These are phyloP conservation scores for Drosophila lacteicornis DNA, from an alignment of 1,140 invertebrate genomes.

Conservation along the genomic window DNA sequence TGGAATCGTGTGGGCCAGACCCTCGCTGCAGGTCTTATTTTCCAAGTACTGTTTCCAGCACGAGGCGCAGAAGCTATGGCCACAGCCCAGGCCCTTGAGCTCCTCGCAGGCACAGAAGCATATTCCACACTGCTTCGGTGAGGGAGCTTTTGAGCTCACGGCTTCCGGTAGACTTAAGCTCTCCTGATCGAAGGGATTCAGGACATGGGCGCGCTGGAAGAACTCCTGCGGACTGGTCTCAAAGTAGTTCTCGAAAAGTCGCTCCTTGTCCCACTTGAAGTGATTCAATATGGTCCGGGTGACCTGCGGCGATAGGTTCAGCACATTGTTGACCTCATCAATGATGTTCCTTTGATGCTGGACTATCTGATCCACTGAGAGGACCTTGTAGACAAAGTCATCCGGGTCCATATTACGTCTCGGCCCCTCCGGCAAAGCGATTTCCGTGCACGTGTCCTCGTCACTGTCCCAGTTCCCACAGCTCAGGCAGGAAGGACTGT, in stretches of 20 bases:
- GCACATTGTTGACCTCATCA: constrained; percentile 96
- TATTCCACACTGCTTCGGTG: constrained; percentile 87
- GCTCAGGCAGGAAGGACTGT: constrained; percentile 88
- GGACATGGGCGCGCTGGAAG: constrained; percentile 96
- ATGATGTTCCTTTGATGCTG: constrained; percentile 98
- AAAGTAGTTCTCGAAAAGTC: constrained; percentile 98
- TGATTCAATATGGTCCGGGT: constrained; percentile 97
- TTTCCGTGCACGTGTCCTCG: constrained; percentile 93
- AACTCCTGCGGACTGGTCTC: constrained; percentile 97
- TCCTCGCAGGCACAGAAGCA: constrained; percentile 87
- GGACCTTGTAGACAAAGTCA: constrained; percentile 96
- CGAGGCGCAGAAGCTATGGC: constrained; percentile 96
- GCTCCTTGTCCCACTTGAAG: constrained; percentile 99
- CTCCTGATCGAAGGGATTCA: constrained; percentile 90
- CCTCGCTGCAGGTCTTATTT: constrained; percentile 99
- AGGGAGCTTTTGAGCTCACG: background rate
- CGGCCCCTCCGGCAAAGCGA: constrained; percentile 87
- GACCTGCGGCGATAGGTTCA: constrained; percentile 94
- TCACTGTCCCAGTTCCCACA: constrained; percentile 94
- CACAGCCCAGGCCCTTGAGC: constrained; percentile 98
- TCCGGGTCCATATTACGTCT: constrained; percentile 91
- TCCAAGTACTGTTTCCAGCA: constrained; percentile 99
- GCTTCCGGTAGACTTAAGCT: background rate
- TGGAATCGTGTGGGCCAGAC: constrained; percentile 97
- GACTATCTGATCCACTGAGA: constrained; percentile 97